Evolutionary conservation across 2,888 invertebrate genomes (phyloP).

Genomic region (Tetropium fuscum): DNA sequence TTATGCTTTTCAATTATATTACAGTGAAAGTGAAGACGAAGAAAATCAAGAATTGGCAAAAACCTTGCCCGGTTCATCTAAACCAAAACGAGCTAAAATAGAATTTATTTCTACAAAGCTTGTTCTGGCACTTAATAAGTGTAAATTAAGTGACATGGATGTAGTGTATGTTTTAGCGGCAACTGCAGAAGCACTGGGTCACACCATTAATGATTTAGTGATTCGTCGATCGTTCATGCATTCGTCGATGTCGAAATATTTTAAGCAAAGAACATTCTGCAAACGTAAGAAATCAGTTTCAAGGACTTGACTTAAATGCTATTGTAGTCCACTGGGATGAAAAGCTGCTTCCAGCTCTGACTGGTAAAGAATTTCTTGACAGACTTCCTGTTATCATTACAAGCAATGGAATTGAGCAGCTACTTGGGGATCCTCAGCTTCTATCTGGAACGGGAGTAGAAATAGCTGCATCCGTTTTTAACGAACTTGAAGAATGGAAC

Average conservation of each 20-base stretch:
- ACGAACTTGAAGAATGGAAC: conserved; percentile 41
- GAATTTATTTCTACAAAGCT: conserved; percentile 38
- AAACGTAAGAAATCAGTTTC: background rate
- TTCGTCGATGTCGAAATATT: conserved; percentile 1
- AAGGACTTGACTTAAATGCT: conserved; percentile 23
- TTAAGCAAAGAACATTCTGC: background rate
- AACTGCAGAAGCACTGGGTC: conserved; percentile 21
- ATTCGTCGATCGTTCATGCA: background rate
- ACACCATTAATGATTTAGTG: background rate
- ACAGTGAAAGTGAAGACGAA: background rate
- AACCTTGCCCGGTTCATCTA: background rate
- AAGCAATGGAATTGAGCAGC: conserved; percentile 41
- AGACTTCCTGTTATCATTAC: conserved; percentile 47
- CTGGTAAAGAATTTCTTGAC: conserved; percentile 36
- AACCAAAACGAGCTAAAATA: background rate
- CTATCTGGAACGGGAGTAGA: background rate
- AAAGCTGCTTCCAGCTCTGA: conserved; percentile 44
- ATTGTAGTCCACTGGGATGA: conserved; percentile 48
- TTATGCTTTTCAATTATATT: background rate
- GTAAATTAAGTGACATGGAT: conserved; percentile 38
- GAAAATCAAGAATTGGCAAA: background rate
- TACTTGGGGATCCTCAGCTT: conserved; percentile 28
- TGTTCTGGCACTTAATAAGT: conserved; percentile 41
- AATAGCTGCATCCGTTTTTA: conserved; percentile 12
- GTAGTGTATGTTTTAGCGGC: conserved; percentile 39